These are phyloP conservation scores for Drosophila formosana DNA, from an alignment of 2,888 invertebrate species.

Conservation along the genomic window DNA sequence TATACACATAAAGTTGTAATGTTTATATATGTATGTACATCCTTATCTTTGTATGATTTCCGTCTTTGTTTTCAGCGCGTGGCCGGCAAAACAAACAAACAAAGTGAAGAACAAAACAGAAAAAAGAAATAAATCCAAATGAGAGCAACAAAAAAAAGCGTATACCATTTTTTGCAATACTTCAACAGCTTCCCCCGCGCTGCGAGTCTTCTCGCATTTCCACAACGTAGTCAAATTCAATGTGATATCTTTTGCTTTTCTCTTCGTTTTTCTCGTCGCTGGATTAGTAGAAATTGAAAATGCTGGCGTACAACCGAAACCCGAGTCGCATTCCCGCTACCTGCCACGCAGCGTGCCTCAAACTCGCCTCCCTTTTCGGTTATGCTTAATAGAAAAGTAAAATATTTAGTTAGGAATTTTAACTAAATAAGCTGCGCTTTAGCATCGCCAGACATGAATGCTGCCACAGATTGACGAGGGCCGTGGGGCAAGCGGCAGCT, in stretches of 20 bases:
- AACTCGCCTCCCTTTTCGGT: slow-evolving; percentile 8
- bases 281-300: slow-evolving; percentile 72
- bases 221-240: slow-evolving; percentile 55
- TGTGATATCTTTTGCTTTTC: slow-evolving; percentile 52
- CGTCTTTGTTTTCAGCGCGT: slow-evolving; percentile 46
- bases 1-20: slow-evolving; percentile 6
- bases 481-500: background rate
- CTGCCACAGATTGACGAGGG: slow-evolving; percentile 16
- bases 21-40: slow-evolving; percentile 6
- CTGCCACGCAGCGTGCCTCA: background rate
- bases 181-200: background rate
- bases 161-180: slow-evolving; percentile 34
- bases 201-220: slow-evolving; percentile 6
- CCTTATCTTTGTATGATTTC: slow-evolving; percentile 47
- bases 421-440: slow-evolving; percentile 44
- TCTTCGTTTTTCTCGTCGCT: background rate
- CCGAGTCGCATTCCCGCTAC: slow-evolving; percentile 2
- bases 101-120: slow-evolving; percentile 13
- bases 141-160: slow-evolving; percentile 27
- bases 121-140: slow-evolving; percentile 32
- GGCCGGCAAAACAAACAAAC: slow-evolving; percentile 42
- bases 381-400: slow-evolving; percentile 59
- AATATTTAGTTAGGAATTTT: slow-evolving; percentile 70
- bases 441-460: slow-evolving; percentile 24
- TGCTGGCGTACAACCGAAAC: slow-evolving; percentile 26